A percentile compares a stretch with the other conserved stretches of the same genome.
These are phyloP conservation scores for Aspidoscelis tigris DNA, from an alignment of 2,113 vertebrate species.

Conservation along the genomic window DNA sequence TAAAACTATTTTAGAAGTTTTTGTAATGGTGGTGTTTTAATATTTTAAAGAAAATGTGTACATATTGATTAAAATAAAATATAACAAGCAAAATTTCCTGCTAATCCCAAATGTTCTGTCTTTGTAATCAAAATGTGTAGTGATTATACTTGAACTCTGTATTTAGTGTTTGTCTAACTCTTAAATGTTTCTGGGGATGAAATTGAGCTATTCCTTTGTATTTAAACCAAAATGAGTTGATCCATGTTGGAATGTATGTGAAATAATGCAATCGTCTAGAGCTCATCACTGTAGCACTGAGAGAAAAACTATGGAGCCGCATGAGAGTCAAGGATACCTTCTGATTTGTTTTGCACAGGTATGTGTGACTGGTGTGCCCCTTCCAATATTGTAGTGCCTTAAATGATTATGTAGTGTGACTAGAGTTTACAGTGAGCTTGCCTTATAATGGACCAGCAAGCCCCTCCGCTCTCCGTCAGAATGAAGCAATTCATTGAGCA, in stretches of 20 bases:
- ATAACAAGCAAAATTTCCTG: constrained; percentile 82
- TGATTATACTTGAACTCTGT: constrained; percentile 88
- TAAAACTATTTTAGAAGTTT: constrained; percentile 88
- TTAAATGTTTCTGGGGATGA: constrained; percentile 81
- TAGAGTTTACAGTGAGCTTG: constrained; percentile 90
- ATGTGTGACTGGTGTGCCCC: constrained; percentile 85
- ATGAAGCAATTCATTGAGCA: constrained; percentile 74
- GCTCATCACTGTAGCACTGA: constrained; percentile 86
- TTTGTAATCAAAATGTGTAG: constrained; percentile 86
- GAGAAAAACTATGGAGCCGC: constrained; percentile 73
- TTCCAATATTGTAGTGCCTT: constrained; percentile 87
- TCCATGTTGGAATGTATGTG: constrained; percentile 84
- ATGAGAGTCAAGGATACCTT: constrained; percentile 77
- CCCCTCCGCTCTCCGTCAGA: constrained; percentile 69
- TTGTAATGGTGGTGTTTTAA: constrained; percentile 88
- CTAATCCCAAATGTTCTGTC: constrained; percentile 81
- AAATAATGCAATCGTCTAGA: constrained; percentile 81
- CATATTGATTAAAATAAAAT: constrained; percentile 84
- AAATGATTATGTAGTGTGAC: constrained; percentile 85
- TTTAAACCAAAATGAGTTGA: constrained; percentile 87
- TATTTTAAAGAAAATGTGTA: constrained; percentile 86
- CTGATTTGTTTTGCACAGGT: constrained; percentile 88
- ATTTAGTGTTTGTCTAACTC: constrained; percentile 83
- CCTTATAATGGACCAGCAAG: constrained; percentile 86
- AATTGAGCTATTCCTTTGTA: constrained; percentile 80